Evolutionary conservation across 2,888 invertebrate genomes (phyloP).

Genomic region (Apamea anceps): DNA sequence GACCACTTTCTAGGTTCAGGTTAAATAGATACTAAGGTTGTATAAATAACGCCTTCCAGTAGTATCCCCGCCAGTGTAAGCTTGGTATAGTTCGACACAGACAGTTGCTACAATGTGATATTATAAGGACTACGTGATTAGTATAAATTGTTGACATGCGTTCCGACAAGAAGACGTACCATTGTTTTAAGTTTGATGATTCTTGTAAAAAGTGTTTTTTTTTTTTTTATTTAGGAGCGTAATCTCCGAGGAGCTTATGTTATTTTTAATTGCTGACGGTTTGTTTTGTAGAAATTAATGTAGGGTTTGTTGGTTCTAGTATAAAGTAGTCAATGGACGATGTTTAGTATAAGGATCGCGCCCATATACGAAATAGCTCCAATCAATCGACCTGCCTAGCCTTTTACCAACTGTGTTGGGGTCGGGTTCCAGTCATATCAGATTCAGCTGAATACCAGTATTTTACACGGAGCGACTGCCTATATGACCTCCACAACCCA

Average conservation of each 20-base stretch:
- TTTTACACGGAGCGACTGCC: background rate
- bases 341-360: background rate
- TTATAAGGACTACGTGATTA: constrained; percentile 43
- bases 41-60: background rate
- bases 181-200: constrained; percentile 42
- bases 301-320: constrained; percentile 19
- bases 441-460: background rate
- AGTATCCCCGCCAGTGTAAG: background rate
- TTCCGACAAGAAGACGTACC: constrained; percentile 26
- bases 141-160: constrained; percentile 34
- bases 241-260: constrained; percentile 48
- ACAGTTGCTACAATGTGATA: constrained; percentile 49
- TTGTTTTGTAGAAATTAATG: constrained; percentile 17
- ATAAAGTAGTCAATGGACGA: constrained; percentile 11
- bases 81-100: constrained; percentile 21
- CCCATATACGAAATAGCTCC: background rate
- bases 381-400: background rate
- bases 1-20: background rate
- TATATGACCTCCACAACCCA: background rate
- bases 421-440: background rate
- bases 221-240: constrained; percentile 44
- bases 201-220: constrained; percentile 42
- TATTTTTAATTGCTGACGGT: constrained; percentile 27
- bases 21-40: background rate
- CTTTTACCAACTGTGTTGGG: no score